Base-by-base conservation (phyloP, 2,888 invertebrate genomes). In the Melinaea menophilus region DNA sequence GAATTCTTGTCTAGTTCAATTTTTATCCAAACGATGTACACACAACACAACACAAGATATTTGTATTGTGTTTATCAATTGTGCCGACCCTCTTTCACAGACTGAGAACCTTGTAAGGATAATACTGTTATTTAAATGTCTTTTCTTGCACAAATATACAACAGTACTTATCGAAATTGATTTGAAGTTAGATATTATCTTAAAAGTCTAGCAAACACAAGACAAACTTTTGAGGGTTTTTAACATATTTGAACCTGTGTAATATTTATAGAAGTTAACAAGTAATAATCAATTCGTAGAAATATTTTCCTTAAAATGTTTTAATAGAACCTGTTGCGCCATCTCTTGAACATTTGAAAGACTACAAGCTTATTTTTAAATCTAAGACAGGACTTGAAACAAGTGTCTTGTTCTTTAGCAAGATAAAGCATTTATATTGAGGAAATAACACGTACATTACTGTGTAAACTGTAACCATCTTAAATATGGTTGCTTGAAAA, bases 241-340 rank as follows among this genome's bases (percentile, higher is more conserved):
- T 22, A 9, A 41, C 7, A 41, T 5, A 9, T 41, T 41, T 11
- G 11, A 3, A 9, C 2, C 41, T 9, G 1, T 41, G 3, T 9
- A 41, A 9, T 11, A 41, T 9, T 41, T 9, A 41, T 9, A 41
- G 7, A 7, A 3, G 1, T 37, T 37, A 37, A 37, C 37, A 37
- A 41, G 11, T 41, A 9, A 41, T 9, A 41, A 41, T 9, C 22
- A 22, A 22, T 22, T 22, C 22, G 22, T 22, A 41, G 9, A 1
- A 2, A 37, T 41, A 41, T 41, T 9, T 41, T 41, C 41, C 9
- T 9, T 41, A 2, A 51, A 51, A 31, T 55, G 13, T 48, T 61
- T 45, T 45, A 62, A 37, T 22, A 54, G 31, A 45, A 73, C 75
- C 64, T 72, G 71, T 73, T 72, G 70, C 74, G 73, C 72, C 74